Conservation (phyloP, 2,113 vertebrate species). For the Nothoprocta pentlandii region DNA sequence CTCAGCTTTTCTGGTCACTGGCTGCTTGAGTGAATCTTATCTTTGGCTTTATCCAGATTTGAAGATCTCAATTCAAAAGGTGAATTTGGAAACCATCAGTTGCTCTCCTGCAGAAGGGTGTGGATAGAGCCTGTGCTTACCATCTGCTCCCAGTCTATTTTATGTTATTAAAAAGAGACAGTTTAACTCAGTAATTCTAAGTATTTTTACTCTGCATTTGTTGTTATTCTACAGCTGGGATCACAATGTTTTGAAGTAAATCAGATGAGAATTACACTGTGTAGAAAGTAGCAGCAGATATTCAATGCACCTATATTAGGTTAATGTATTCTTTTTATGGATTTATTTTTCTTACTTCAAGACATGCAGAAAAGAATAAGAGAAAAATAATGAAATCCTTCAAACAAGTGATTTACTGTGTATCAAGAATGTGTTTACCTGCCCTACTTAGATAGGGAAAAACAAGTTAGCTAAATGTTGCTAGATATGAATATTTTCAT, state of each 20-base stretch:
- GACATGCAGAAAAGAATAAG: slow-evolving; percentile 32
- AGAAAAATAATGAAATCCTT: slow-evolving; percentile 70
- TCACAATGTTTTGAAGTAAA: slow-evolving; percentile 71
- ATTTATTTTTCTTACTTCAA: slow-evolving; percentile 67
- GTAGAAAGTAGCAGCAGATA: slow-evolving; percentile 57
- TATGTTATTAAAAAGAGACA: slow-evolving; percentile 20
- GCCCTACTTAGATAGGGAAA: slow-evolving; percentile 72
- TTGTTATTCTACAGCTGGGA: slow-evolving; percentile 64
- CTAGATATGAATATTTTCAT: slow-evolving; percentile 76
- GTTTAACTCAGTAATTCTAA: slow-evolving; percentile 48
- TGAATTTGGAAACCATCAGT: background rate
- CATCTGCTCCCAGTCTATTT: slow-evolving; percentile 32
- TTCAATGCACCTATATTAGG: slow-evolving; percentile 67
- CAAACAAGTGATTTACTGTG: slow-evolving; percentile 72
- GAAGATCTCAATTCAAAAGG: background rate
- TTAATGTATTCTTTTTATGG: slow-evolving; percentile 74
- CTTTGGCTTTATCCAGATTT: background rate
- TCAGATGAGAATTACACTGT: slow-evolving; percentile 54
- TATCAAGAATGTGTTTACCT: slow-evolving; percentile 72
- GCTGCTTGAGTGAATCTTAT: background rate
- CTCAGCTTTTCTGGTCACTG: background rate
- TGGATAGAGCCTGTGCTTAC: background rate
- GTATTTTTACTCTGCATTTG: slow-evolving; percentile 58
- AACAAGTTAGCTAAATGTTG: slow-evolving; percentile 71
- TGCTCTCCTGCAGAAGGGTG: background rate